phyloP scores from a whole-genome alignment of 2,888 invertebrate species.

The Cybosia mesomella region DNA sequence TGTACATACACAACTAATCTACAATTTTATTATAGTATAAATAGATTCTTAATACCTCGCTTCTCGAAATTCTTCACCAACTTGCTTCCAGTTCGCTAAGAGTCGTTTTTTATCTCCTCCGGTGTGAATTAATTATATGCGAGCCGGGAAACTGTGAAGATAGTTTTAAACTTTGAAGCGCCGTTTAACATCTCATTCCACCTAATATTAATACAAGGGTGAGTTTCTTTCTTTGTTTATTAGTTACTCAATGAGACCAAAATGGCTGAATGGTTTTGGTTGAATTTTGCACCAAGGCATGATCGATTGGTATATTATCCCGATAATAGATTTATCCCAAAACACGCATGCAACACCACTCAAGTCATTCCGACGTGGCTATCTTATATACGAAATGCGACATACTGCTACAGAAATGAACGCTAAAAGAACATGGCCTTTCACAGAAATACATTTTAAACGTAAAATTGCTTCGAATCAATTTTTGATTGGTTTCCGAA shows the following conservation, averaged over 20 bases:
- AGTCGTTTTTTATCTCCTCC: conserved; percentile 23
- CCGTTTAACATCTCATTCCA: neutral
- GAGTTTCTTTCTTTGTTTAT: neutral
- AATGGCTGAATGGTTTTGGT: neutral
- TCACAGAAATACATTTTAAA: too few relatives aligned
- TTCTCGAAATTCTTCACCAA: conserved; percentile 53
- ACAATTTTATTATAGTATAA: too few relatives aligned
- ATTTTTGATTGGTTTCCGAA: neutral
- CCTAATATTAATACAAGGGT: neutral
- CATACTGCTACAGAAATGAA: too few relatives aligned
- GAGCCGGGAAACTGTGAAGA: conserved; percentile 13
- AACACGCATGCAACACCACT: too few relatives aligned
- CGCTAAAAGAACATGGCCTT: too few relatives aligned
- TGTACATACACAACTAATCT: too few relatives aligned
- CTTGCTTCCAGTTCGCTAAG: conserved; percentile 44
- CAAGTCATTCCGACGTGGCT: too few relatives aligned
- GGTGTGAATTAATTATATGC: conserved; percentile 38
- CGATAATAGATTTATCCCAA: too few relatives aligned
- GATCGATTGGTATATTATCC: too few relatives aligned
- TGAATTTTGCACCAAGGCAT: too few relatives aligned
- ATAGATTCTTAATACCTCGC: conserved; percentile 49
- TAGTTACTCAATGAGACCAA: neutral
- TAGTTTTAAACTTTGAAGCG: conserved; percentile 31
- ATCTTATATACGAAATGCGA: too few relatives aligned
- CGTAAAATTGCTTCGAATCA: too few relatives aligned